Base-by-base conservation (phyloP, 2,888 invertebrate species). In the Synergus laeviventris region DNA sequence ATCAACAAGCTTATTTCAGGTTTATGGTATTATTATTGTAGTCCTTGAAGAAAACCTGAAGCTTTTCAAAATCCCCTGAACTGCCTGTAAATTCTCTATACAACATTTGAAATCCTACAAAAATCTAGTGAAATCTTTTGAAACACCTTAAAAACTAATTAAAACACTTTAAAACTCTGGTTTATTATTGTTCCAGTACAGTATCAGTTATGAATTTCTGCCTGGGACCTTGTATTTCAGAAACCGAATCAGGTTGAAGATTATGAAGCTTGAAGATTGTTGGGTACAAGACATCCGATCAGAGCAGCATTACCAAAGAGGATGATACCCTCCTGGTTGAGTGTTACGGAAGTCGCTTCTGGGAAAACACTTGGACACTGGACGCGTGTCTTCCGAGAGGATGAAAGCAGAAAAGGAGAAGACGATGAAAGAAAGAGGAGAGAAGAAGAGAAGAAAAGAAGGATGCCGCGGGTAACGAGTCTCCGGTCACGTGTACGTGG, bases 371-470 rank as follows among this genome's bases (percentile, higher is more conserved):
- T 81, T 80, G 83, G 84, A 84, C 85, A 85, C 83, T 82, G 81
- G 85, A 84, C 87, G 86, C 87, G 87, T 87, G 87, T 86, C 87
- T 87, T 87, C 87, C 86, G 83, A 84, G 82, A 84, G 79, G 81
- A 83, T 81, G 81, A 79, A 81, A 80, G 79, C 76, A 75, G 75
- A 70, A 61, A 77, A 74, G 80, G 74, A 73, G 42, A 74, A 45
- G 78, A 73, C 18, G 74, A 45, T 45, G 38, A 56, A 74, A 36
- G 62, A 45, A 61, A 74, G 62, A 64, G 59, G 74, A 73, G 75
- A 78, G 75, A 60, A 76, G 70, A 61, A 73, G 66, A 66, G 73
- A 61, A 56, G 49, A 75, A 76, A 79, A 75, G 76, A 80, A 84
- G 79, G 81, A 82, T 82, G 82, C 79, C 79, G 78, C 81, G 82